Evolutionary conservation across 2,113 vertebrate species (phyloP).

Genomic region (Semicossyphus pulcher): DNA sequence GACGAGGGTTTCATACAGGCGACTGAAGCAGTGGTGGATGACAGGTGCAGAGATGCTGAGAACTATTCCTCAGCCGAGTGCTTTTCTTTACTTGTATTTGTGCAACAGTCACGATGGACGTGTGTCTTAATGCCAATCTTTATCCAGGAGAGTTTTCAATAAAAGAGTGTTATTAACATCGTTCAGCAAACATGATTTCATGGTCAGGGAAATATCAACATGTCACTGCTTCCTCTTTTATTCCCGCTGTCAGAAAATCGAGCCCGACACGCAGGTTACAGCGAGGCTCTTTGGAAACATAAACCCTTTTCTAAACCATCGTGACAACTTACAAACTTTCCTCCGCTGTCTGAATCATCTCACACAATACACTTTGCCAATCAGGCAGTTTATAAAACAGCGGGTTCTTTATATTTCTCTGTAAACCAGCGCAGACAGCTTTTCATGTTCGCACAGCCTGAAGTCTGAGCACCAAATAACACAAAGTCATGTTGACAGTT

Average conservation of each 20-base stretch:
- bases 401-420: slow-evolving; percentile 2
- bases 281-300: neutral
- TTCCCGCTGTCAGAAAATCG: neutral
- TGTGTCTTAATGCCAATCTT: neutral
- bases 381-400: slow-evolving; percentile 1
- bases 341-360: neutral
- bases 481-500: slow-evolving; percentile 7
- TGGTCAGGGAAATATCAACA: slow-evolving; percentile 1
- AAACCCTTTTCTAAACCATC: neutral
- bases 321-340: slow-evolving; percentile 16
- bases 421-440: neutral
- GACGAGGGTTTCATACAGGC: neutral
- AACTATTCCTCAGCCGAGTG: neutral
- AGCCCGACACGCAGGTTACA: neutral
- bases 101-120: neutral
- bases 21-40: neutral
- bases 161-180: neutral
- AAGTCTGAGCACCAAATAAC: slow-evolving; percentile 13
- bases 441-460: slow-evolving; percentile 25
- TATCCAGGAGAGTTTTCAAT: neutral
- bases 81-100: neutral
- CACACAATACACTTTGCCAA: slow-evolving; percentile 7
- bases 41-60: neutral
- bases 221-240: neutral
- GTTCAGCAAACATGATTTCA: slow-evolving; percentile 1